Evolutionary conservation across 2,797 vertebrate species (phyloP).

Genomic region (Thripadectes ignobilis): DNA sequence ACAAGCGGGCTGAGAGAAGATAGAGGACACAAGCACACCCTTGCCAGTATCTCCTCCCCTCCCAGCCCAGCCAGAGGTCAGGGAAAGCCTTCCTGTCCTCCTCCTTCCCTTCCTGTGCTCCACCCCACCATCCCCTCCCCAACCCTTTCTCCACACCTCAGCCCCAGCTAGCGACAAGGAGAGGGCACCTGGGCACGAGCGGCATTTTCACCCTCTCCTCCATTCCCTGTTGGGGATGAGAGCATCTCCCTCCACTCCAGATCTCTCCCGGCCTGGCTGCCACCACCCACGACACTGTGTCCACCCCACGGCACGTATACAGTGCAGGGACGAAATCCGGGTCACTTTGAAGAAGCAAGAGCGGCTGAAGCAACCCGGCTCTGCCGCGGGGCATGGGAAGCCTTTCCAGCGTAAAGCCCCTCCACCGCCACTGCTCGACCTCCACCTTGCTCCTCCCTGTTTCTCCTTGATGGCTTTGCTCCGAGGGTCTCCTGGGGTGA

Average conservation of each 20-base stretch:
- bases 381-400: neutral
- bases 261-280: neutral
- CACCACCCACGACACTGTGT: fast-evolving
- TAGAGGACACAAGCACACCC: neutral
- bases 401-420: neutral
- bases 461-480: neutral
- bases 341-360: neutral
- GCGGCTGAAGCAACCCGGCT: neutral
- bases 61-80: neutral
- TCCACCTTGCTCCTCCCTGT: neutral
- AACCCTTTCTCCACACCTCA: neutral
- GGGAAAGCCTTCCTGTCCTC: neutral
- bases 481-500: neutral
- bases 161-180: neutral
- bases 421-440: neutral
- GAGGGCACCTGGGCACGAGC: neutral
- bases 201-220: neutral
- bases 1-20: neutral
- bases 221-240: fast-evolving
- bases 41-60: neutral
- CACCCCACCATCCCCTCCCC: neutral
- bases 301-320: fast-evolving
- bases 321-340: neutral
- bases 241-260: neutral
- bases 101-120: neutral